Evolutionary conservation across 2,888 invertebrate species (phyloP), one percentile per base, ranked within the genome.

Genomic region (Drosophila tripunctata): DNA sequence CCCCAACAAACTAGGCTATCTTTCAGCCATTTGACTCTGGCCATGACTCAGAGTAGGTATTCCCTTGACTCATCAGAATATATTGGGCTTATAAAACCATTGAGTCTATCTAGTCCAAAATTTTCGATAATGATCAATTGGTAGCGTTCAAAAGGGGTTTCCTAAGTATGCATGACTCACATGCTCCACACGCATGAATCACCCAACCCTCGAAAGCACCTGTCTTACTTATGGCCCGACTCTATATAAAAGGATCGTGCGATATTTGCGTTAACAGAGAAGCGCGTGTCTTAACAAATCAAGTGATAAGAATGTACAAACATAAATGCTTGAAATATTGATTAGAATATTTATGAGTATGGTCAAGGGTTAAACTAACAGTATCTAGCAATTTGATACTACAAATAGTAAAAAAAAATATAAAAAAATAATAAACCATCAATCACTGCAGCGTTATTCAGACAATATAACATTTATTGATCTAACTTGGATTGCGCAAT

Each of bases 121-220:
- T 35, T 8, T 35, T 19, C 10, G 69, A 62, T 78, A 66, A 45
- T 60, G 24, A 76, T 72, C 71, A 52, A 54, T 70, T 47, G 38
- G n/a, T 19, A 2, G 19, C 35, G 47, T 60, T 57, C 51, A 45
- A 31, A 27, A 79, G 84, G 78, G 76, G 72, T 83, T 83, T 47
- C 84, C 78, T 71, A 71, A 41, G 12, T 8, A 47, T 2, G 4
- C n/a, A 12, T 78, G 78, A 78, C 40, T 78, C 80, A 78, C 33
- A 12, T 12, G 1, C 19, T 1, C 1, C 12, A 14, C 7, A 6
- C 12, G 12, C 4, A 15, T 14, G 35, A 15, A 41, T 77, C 81
- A 77, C 36, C 84, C 83, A 82, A n/a, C n/a, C n/a, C n/a, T 19
- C 24, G 2, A 44, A 24, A 31, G 6, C 45, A 45, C 43, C 38